Conservation (phyloP, 2,888 invertebrate species). For the Entomobrya proxima region DNA sequence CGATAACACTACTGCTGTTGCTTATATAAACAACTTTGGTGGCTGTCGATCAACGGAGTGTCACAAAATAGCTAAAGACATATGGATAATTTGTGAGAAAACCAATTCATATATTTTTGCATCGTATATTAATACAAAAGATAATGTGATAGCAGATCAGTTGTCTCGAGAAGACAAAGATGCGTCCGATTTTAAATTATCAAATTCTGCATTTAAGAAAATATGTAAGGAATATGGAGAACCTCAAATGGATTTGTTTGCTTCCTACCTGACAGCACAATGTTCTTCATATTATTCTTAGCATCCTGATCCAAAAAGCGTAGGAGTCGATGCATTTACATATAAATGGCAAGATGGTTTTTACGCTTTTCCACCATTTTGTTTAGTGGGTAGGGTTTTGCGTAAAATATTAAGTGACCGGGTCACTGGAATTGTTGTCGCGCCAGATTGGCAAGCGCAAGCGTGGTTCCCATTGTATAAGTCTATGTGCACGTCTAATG, state of each 20-base stretch:
- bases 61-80: conserved; percentile 11
- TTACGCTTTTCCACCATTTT: conserved; percentile 59
- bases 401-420: conserved; percentile 33
- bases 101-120: conserved; percentile 24
- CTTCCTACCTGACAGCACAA: neutral
- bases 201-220: neutral
- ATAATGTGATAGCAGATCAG: conserved; percentile 36
- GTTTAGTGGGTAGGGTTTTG: neutral
- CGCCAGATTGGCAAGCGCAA: conserved; percentile 42
- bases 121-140: conserved; percentile 5
- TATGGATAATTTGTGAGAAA: conserved; percentile 59
- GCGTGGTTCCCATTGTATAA: conserved; percentile 49
- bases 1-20: conserved; percentile 59
- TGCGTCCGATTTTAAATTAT: conserved; percentile 17
- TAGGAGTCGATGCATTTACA: conserved; percentile 48
- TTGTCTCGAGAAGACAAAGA: conserved; percentile 23
- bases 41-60: neutral
- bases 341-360: conserved; percentile 18
- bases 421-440: conserved; percentile 40
- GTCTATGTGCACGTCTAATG: neutral
- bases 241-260: conserved; percentile 54
- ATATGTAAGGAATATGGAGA: neutral
- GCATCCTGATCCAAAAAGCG: conserved; percentile 19
- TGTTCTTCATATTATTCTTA: conserved; percentile 39
- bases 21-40: conserved; percentile 55